phyloP scores from a whole-genome alignment of 2,888 invertebrate species.

The Microctonus hyperodae region DNA sequence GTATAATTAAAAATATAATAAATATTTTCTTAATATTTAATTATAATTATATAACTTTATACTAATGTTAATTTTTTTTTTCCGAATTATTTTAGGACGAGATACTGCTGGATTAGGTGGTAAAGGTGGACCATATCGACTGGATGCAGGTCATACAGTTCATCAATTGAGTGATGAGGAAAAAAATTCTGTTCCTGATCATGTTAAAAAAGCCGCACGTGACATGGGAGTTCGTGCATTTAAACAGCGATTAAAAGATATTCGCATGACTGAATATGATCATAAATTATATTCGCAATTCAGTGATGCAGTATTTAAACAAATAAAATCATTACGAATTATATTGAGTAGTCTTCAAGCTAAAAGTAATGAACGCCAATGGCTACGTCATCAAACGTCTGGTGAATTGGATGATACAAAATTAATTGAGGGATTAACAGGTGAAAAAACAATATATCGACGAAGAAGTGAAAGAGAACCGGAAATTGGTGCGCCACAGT shows the following conservation, averaged over 20 bases:
- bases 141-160: conserved; percentile 93
- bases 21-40: not conserved
- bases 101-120: conserved; percentile 97
- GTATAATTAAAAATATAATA: conserved; percentile 56
- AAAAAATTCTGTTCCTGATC: conserved; percentile 89
- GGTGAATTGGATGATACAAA: conserved; percentile 96
- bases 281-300: conserved; percentile 86
- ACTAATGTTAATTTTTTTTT: not conserved
- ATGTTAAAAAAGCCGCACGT: conserved; percentile 86
- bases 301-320: conserved; percentile 77
- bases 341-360: conserved; percentile 89
- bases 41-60: conserved; percentile 16
- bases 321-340: conserved; percentile 85
- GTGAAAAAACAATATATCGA: conserved; percentile 91
- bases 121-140: conserved; percentile 92
- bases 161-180: conserved; percentile 91
- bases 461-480: conserved; percentile 85
- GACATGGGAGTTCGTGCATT: conserved; percentile 94
- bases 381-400: conserved; percentile 92
- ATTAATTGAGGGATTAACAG: conserved; percentile 91
- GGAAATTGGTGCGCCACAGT: conserved; percentile 85
- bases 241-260: conserved; percentile 85
- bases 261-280: conserved; percentile 94
- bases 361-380: conserved; percentile 92
- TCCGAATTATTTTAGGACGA: conserved; percentile 61